Conservation (phyloP, 2,888 invertebrate genomes). For the Drosophila antonietae region DNA sequence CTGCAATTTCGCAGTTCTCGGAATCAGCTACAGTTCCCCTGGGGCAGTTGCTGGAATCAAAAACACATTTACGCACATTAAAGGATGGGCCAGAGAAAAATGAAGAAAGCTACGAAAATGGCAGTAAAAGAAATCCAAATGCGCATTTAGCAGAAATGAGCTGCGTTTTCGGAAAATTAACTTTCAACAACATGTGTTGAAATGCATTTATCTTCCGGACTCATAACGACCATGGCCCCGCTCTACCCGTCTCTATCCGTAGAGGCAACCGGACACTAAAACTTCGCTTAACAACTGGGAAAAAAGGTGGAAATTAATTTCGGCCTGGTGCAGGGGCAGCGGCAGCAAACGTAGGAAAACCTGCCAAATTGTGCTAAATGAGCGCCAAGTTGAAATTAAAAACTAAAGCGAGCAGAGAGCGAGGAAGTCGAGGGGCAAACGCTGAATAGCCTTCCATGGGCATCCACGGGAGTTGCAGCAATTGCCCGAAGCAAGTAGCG, state of each 20-base stretch:
- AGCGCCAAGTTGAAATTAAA: constrained; percentile 71
- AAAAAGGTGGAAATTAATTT: constrained; percentile 77
- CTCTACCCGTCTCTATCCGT: neutral
- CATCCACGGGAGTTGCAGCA: constrained; percentile 12
- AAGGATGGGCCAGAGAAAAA: constrained; percentile 29
- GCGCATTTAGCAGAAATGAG: constrained; percentile 76
- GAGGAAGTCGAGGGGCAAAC: neutral
- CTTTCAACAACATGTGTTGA: constrained; percentile 81
- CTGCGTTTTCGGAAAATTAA: constrained; percentile 78
- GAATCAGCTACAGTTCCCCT: neutral
- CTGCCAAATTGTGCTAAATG: constrained; percentile 80
- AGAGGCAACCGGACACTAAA: constrained; percentile 29
- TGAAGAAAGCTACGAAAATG: constrained; percentile 1
- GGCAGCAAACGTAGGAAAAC: constrained; percentile 36
- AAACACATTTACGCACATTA: constrained; percentile 71
- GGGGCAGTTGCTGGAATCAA: constrained; percentile 54
- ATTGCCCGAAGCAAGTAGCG: constrained; percentile 50
- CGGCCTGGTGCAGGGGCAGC: constrained; percentile 9
- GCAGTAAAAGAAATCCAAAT: constrained; percentile 49
- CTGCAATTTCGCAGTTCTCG: constrained; percentile 1
- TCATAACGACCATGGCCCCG: constrained; percentile 49
- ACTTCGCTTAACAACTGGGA: constrained; percentile 48
- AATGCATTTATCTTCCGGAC: constrained; percentile 77
- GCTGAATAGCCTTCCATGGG: neutral
- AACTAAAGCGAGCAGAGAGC: constrained; percentile 47